These are phyloP conservation scores for Drosophila ananassae DNA, from an alignment of 1,140 invertebrate genomes.

Conservation along the genomic window DNA sequence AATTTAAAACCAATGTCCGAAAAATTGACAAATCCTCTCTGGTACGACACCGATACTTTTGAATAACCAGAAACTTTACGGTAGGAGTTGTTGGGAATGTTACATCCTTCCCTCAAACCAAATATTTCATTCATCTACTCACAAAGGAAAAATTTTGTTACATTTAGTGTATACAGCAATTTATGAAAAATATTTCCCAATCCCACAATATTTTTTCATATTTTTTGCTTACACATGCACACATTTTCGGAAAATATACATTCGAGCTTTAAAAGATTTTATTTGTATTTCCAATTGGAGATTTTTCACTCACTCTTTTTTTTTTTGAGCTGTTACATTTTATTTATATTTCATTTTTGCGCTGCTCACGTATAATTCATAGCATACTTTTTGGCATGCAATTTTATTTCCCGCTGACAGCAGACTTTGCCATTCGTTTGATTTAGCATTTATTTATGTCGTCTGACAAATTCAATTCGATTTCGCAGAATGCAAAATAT, in stretches of 20 bases:
- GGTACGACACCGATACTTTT: not conserved
- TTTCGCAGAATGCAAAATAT: conserved; percentile 36
- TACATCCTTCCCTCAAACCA: not conserved
- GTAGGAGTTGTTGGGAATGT: conserved; percentile 7
- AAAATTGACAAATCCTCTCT: not conserved
- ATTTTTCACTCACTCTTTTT: conserved; percentile 25
- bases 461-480: conserved; percentile 73
- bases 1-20: not conserved
- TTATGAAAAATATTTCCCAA: conserved; percentile 38
- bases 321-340: conserved; percentile 29
- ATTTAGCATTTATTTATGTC: conserved; percentile 75
- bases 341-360: conserved; percentile 20
- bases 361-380: conserved; percentile 56
- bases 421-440: conserved; percentile 69
- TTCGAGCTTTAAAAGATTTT: conserved; percentile 22
- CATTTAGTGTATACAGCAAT: conserved; percentile 6
- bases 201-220: conserved; percentile 8
- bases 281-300: conserved; percentile 21
- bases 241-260: not conserved
- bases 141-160: not conserved
- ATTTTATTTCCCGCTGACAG: conserved; percentile 70
- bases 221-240: conserved; percentile 7
- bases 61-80: not conserved
- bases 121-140: not conserved
- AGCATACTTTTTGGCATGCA: conserved; percentile 63